These are phyloP conservation scores for Ursus arctos DNA, from an alignment of 2,113 vertebrate species.

Conservation along the genomic window DNA sequence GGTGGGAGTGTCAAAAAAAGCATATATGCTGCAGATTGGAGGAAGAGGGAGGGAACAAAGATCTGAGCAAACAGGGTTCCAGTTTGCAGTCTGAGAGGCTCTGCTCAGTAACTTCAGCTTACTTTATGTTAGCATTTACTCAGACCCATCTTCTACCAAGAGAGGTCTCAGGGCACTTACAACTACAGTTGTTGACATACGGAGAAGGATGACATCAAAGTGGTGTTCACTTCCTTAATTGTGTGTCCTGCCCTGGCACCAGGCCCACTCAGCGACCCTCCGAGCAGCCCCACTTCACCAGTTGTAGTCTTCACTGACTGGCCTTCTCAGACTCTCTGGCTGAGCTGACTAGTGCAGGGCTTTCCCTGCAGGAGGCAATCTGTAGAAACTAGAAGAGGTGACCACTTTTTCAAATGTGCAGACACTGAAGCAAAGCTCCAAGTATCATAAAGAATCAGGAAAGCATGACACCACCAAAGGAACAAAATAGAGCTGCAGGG, in stretches of 20 bases:
- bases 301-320: background rate
- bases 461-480: background rate
- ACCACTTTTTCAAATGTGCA: background rate
- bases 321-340: background rate
- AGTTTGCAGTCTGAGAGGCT: background rate
- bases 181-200: background rate
- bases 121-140: background rate
- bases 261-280: background rate
- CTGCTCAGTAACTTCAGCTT: background rate
- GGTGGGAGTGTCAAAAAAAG: background rate
- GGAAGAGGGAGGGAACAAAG: background rate
- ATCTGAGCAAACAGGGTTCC: background rate
- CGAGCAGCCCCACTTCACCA: background rate
- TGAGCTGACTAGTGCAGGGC: background rate
- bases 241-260: background rate
- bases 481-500: background rate
- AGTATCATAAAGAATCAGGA: background rate
- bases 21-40: no score
- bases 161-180: background rate
- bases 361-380: background rate
- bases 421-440: background rate
- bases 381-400: background rate
- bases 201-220: background rate
- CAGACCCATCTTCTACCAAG: background rate
- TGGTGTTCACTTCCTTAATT: background rate